A percentile compares a stretch with the other conserved stretches of the same genome.
These are phyloP conservation scores for Macaca fascicularis DNA, from an alignment of 2,113 vertebrate genomes.

Conservation along the genomic window DNA sequence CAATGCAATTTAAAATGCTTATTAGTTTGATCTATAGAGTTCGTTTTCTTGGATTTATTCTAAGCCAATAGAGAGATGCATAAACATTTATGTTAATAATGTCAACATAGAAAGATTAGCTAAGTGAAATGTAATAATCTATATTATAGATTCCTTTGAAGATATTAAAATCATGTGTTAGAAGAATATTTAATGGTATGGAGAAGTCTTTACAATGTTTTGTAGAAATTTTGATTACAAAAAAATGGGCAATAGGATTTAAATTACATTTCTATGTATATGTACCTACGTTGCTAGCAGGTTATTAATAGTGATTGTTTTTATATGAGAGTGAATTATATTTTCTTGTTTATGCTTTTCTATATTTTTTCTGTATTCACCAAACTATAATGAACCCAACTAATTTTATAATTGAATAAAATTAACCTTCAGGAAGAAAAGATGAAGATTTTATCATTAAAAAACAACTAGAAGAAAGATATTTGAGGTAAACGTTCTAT, in stretches of 20 bases:
- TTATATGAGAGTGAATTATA: not conserved
- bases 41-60: not conserved
- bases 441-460: not conserved
- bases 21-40: not conserved
- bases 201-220: not conserved
- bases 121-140: not conserved
- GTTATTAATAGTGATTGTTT: not conserved
- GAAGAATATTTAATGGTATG: not conserved
- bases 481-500: not conserved
- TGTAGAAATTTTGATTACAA: not conserved
- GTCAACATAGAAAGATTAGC: not conserved
- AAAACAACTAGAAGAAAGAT: not conserved
- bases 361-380: not conserved
- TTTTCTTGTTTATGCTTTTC: conserved; percentile 22
- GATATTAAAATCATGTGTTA: not conserved
- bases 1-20: conserved; percentile 21
- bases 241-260: not conserved
- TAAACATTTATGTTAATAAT: not conserved
- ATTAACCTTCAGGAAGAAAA: conserved; percentile 9
- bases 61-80: not conserved
- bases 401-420: conserved; percentile 38
- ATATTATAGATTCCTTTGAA: not conserved
- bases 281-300: not conserved
- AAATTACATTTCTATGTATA: not conserved
- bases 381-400: not conserved